Evolutionary conservation across 2,113 vertebrate species (phyloP).

Genomic region (Corydoras sp.): DNA sequence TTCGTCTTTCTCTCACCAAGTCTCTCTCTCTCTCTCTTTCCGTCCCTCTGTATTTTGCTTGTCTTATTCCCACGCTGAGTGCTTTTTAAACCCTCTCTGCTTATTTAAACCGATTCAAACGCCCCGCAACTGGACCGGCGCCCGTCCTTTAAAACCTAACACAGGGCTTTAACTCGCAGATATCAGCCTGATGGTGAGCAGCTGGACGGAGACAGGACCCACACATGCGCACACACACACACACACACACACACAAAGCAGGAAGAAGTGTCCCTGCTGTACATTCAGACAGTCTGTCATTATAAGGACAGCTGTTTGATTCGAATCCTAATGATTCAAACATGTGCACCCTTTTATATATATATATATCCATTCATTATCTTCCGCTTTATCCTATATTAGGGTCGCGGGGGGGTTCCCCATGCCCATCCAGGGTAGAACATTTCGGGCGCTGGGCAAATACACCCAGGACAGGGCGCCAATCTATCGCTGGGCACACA

Average conservation of each 20-base stretch:
- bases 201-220: constrained; percentile 27
- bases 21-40: constrained; percentile 27
- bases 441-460: no score
- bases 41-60: constrained; percentile 13
- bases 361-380: no score
- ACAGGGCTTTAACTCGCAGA: constrained; percentile 20
- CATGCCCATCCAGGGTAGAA: no score
- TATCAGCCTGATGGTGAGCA: constrained; percentile 41
- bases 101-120: constrained; percentile 55
- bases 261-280: no score
- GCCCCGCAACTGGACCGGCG: constrained; percentile 9
- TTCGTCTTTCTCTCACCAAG: neutral
- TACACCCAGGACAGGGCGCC: no score
- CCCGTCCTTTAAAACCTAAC: constrained; percentile 46
- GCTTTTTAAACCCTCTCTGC: constrained; percentile 42
- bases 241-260: constrained; percentile 17
- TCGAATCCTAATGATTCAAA: no score
- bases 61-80: constrained; percentile 59
- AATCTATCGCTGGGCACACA: no score
- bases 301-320: no score
- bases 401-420: no score
- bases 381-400: no score
- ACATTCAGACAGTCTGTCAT: no score
- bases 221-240: constrained; percentile 16
- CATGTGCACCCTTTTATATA: no score